Conservation (phyloP, 2,888 invertebrate genomes). For the Lithophane semibrunnea region DNA sequence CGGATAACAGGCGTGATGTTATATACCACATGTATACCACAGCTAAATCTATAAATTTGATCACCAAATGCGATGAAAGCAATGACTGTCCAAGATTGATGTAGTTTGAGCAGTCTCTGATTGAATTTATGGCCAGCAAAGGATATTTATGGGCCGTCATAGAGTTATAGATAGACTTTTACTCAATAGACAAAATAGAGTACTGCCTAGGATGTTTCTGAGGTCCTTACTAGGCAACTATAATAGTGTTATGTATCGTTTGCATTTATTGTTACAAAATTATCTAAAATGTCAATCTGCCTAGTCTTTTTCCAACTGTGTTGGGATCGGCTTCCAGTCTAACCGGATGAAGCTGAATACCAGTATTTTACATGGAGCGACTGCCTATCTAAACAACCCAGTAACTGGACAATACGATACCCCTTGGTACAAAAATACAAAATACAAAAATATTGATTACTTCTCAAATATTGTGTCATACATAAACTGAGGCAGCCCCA, state of each 20-base stretch:
- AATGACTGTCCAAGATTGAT: slow-evolving; percentile 5
- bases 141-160: slow-evolving; percentile 5
- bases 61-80: background rate
- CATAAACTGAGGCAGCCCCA: too few species aligned
- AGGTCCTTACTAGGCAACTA: background rate
- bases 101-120: slow-evolving; percentile 26
- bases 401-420: too few species aligned
- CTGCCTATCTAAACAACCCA: too few species aligned
- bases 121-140: slow-evolving; percentile 21
- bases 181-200: background rate
- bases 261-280: too few species aligned
- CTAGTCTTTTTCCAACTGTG: too few species aligned
- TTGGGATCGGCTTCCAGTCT: too few species aligned
- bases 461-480: too few species aligned
- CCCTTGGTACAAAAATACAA: background rate
- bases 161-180: slow-evolving; percentile 9
- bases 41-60: background rate
- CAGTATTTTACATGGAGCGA: too few species aligned
- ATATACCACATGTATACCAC: background rate
- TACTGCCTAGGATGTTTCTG: background rate
- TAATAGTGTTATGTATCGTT: background rate
- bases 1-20: background rate
- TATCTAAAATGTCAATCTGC: too few species aligned
- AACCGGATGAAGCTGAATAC: too few species aligned
- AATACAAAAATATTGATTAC: too few species aligned